phyloP scores from a whole-genome alignment of 2,888 invertebrate genomes.

The Drosophila fungiperda region DNA sequence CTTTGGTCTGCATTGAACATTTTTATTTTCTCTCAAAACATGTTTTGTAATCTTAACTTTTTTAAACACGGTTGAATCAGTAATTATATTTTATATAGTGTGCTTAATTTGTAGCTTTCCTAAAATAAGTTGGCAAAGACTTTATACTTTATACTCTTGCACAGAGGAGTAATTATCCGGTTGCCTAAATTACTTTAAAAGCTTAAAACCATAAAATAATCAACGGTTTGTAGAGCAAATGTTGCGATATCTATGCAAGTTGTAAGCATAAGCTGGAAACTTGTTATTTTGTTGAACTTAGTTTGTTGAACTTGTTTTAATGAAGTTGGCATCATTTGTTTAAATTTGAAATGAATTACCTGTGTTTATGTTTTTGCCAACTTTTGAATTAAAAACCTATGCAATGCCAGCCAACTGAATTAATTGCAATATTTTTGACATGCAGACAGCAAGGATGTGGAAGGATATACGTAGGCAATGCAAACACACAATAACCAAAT shows the following conservation, averaged over 20 bases:
- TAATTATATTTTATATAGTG: not conserved
- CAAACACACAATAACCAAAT: conserved; percentile 39
- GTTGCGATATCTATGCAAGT: not conserved
- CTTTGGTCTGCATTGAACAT: not conserved
- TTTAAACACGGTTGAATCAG: not conserved
- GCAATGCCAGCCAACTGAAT: conserved; percentile 42
- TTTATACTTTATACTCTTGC: not conserved
- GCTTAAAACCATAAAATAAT: not conserved
- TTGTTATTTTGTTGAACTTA: not conserved
- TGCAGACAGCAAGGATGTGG: conserved; percentile 13
- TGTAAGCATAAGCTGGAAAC: not conserved
- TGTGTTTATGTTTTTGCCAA: conserved; percentile 22
- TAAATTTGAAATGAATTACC: conserved; percentile 4
- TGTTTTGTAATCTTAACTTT: not conserved
- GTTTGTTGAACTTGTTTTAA: not conserved
- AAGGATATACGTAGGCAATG: conserved; percentile 4
- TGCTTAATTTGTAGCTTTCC: not conserved
- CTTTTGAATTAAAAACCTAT: conserved; percentile 17
- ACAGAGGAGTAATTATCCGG: not conserved
- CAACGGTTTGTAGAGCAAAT: not conserved
- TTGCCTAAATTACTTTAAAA: not conserved
- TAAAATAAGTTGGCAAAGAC: not conserved
- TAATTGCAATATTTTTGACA: conserved; percentile 65
- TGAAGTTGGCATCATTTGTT: not conserved
- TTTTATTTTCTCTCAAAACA: not conserved